Evolutionary conservation across 2,888 invertebrate genomes (phyloP), one percentile per base, ranked within the genome.

Genomic region (Lochmaea crataegi): DNA sequence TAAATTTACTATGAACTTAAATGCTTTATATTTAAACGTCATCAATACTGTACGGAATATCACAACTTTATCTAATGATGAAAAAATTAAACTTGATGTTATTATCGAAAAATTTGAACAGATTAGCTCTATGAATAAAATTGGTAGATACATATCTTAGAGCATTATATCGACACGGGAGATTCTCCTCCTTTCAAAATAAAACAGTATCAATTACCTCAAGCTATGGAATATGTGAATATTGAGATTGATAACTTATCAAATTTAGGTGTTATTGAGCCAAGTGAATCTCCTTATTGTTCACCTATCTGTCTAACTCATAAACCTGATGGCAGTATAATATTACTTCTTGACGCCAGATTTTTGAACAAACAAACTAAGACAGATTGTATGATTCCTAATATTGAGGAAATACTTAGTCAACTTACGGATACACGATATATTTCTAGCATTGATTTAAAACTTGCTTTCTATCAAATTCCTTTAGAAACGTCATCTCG

Each of bases 361-460:
- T n/a, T n/a, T n/a, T n/a, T n/a, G n/a, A n/a, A n/a, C n/a, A n/a
- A n/a, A n/a, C n/a, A n/a, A n/a, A n/a, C n/a, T n/a, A n/a, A n/a
- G n/a, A n/a, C n/a, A n/a, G n/a, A n/a, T n/a, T n/a, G n/a, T n/a
- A n/a, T n/a, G n/a, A n/a, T n/a, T n/a, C n/a, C n/a, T n/a, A n/a
- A n/a, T n/a, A n/a, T n/a, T n/a, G n/a, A n/a, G n/a, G n/a, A n/a
- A n/a, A n/a, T n/a, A n/a, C n/a, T n/a, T n/a, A n/a, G n/a, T n/a
- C n/a, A n/a, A n/a, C n/a, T n/a, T n/a, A n/a, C n/a, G 2, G 74
- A 78, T 38, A 82, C 84, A 5, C 71, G 75, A 26, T 85, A 77
- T 63, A 77, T 86, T 11, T 79, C 79, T 1, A 82, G 82, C 0
- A 67, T 85, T 0, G 85, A 85, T 71, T 63, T 81, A 4, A 76